phyloP scores from a whole-genome alignment of 2,888 invertebrate species.

The Yponomeuta sedellus region DNA sequence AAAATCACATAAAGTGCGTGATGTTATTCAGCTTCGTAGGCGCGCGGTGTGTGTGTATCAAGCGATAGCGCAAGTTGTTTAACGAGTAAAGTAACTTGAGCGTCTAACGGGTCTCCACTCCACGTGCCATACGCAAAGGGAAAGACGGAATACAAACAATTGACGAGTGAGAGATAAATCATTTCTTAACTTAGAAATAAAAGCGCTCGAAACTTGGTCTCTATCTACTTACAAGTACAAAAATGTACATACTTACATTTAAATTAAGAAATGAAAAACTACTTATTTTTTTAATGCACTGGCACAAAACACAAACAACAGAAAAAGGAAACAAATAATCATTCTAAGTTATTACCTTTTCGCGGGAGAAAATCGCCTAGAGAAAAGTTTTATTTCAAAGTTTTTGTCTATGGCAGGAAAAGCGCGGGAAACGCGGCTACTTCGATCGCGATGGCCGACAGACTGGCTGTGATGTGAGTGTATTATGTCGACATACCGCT shows the following conservation, averaged over 20 bases:
- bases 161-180: neutral
- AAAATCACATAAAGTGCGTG: neutral
- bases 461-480: constrained; percentile 35
- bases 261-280: constrained; percentile 24
- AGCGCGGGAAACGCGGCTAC: constrained; percentile 52
- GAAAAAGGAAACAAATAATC: constrained; percentile 22
- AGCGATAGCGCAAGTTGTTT: constrained; percentile 13
- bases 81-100: constrained; percentile 9
- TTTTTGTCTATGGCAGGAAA: constrained; percentile 40
- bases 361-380: constrained; percentile 44
- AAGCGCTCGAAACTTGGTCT: too few species aligned
- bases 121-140: constrained; percentile 3
- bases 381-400: constrained; percentile 23
- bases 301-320: constrained; percentile 23
- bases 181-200: too few species aligned
- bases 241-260: too few species aligned
- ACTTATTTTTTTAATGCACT: neutral
- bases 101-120: constrained; percentile 9
- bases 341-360: constrained; percentile 44
- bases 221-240: too few species aligned
- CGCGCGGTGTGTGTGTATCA: neutral
- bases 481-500: constrained; percentile 1
- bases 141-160: neutral
- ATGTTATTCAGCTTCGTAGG: neutral
- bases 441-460: constrained; percentile 41